A percentile compares a stretch with the other conserved stretches of the same genome.
These are phyloP conservation scores for Channallabes apus DNA, from an alignment of 2,797 vertebrate genomes.

Conservation along the genomic window DNA sequence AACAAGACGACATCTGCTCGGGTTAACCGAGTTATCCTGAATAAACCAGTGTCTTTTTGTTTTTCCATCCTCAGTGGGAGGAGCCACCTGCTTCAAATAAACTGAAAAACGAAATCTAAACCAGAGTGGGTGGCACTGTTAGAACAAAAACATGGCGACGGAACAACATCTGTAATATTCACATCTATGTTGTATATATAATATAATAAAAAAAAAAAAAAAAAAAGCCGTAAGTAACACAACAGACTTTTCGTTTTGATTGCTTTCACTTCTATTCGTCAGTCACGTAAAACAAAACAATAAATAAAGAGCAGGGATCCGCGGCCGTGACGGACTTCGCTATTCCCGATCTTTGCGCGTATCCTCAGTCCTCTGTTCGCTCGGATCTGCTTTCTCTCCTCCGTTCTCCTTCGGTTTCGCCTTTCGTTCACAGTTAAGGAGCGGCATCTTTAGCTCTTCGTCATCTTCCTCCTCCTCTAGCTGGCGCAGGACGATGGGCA, in stretches of 20 bases:
- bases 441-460: constrained; percentile 59
- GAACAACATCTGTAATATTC: not conserved
- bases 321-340: not conserved
- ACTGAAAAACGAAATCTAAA: not conserved
- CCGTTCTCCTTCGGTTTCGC: constrained; percentile 21
- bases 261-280: constrained; percentile 60
- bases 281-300: constrained; percentile 65
- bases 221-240: constrained; percentile 34
- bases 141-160: not conserved
- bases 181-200: not conserved
- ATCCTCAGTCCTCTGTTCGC: constrained; percentile 73
- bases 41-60: not conserved
- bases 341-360: constrained; percentile 75
- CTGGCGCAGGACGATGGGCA: constrained; percentile 85
- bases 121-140: constrained; percentile 13
- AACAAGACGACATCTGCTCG: not conserved
- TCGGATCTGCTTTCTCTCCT: constrained; percentile 56
- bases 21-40: not conserved
- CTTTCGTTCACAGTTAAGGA: constrained; percentile 79
- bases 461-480: constrained; percentile 78
- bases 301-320: constrained; percentile 69
- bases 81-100: constrained; percentile 10
- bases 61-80: not conserved
- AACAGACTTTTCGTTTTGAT: constrained; percentile 50
- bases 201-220: constrained; percentile 26